phyloP scores from a whole-genome alignment of 2,888 invertebrate species.

The Netelia fuscicornis region DNA sequence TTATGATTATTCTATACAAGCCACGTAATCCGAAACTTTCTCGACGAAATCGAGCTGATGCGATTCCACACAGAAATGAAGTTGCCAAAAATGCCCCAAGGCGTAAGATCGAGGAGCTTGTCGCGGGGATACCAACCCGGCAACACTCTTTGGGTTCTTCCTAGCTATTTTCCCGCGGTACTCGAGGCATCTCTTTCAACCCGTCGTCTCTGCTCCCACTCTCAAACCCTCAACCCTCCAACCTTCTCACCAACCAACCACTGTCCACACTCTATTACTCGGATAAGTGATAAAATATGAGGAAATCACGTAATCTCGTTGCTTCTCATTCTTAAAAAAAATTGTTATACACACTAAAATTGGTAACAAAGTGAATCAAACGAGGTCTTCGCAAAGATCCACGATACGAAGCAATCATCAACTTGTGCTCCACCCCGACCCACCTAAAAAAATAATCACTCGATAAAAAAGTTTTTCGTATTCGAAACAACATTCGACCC shows the following conservation, averaged over 20 bases:
- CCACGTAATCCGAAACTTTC: conserved; percentile 34
- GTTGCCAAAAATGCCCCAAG: conserved; percentile 37
- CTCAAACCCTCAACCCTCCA: no score
- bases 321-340: not conserved
- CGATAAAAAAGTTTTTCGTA: no score
- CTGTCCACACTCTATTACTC: no score
- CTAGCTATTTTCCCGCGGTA: not conserved
- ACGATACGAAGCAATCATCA: no score
- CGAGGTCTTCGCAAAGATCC: no score
- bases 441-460: no score
- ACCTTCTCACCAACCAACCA: no score
- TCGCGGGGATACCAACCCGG: not conserved
- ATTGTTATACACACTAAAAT: no score
- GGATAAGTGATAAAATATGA: not conserved
- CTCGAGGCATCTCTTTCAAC: conserved; percentile 49
- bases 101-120: not conserved
- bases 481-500: no score
- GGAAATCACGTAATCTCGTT: conserved; percentile 25
- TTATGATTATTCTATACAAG: not conserved
- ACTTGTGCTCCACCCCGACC: no score
- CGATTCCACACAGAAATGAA: conserved; percentile 48
- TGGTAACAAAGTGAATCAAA: no score
- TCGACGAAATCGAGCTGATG: conserved; percentile 52
- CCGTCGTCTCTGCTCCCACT: not conserved
- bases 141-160: conserved; percentile 11